Evolutionary conservation across 1,140 invertebrate genomes (phyloP).

Genomic region (Hycleus phaleratus): DNA sequence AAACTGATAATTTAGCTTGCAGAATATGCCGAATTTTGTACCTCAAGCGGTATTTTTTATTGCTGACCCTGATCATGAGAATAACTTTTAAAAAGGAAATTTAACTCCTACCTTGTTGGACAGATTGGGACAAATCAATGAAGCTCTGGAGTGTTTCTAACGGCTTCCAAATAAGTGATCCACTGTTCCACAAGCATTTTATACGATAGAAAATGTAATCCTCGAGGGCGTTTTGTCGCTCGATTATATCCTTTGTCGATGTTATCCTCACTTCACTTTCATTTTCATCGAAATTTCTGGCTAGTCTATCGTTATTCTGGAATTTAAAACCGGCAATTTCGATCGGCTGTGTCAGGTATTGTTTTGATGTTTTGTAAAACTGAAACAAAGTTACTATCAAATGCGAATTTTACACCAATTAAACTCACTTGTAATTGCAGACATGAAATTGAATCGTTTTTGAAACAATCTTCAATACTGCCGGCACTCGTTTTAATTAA

Average conservation of each 20-base stretch:
- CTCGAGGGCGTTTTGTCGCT: slow-evolving; percentile 52
- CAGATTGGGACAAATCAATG: slow-evolving; percentile 42
- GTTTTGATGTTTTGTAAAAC: neutral
- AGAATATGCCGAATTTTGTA: too few species aligned
- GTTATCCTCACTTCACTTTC: slow-evolving; percentile 41
- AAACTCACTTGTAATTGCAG: slow-evolving; percentile 50
- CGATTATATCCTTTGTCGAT: slow-evolving; percentile 43
- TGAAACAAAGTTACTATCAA: neutral
- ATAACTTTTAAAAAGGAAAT: too few species aligned
- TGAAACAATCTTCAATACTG: slow-evolving; percentile 48
- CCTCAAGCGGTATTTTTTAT: too few species aligned
- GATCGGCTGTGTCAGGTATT: too few species aligned
- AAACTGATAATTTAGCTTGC: too few species aligned
- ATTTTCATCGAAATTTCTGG: slow-evolving; percentile 39
- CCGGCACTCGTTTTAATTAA: neutral
- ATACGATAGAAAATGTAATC: slow-evolving; percentile 50
- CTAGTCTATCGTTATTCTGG: slow-evolving; percentile 32
- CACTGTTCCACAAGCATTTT: slow-evolving; percentile 50
- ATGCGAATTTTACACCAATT: neutral
- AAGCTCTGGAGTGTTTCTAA: slow-evolving; percentile 48
- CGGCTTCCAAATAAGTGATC: slow-evolving; percentile 50
- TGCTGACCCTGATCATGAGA: too few species aligned
- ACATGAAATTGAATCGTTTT: slow-evolving; percentile 59
- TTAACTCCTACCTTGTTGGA: too few species aligned
- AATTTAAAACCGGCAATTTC: neutral